These are phyloP conservation scores for Lithosia quadra DNA, from an alignment of 2,888 invertebrate species.

Conservation along the genomic window DNA sequence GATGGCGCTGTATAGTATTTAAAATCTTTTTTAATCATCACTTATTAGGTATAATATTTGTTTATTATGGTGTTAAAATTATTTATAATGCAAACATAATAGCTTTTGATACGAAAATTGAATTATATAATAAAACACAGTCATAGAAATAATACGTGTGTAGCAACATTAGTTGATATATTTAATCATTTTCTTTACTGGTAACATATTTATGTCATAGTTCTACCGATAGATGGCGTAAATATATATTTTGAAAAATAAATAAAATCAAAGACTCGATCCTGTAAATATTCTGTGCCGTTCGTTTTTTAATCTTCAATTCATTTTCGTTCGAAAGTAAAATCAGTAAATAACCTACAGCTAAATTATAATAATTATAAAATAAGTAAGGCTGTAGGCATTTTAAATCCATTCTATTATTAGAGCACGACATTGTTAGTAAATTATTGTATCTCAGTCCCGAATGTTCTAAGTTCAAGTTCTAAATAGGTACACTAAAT, in stretches of 20 bases:
- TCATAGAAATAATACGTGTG: neutral
- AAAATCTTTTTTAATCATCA: neutral
- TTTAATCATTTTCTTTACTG: neutral
- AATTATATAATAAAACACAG: neutral
- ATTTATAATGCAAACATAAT: neutral
- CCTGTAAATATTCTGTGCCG: neutral
- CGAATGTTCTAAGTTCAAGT: no score
- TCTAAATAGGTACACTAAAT: no score
- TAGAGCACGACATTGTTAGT: no score
- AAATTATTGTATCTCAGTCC: no score
- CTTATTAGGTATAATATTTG: neutral
- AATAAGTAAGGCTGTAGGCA: no score
- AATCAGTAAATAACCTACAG: neutral
- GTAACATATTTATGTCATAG: neutral
- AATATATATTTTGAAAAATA: neutral
- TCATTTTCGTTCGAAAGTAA: no score
- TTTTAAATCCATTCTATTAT: no score
- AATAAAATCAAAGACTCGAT: neutral
- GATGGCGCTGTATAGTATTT: slow-evolving; percentile 59
- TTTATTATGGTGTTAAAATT: neutral
- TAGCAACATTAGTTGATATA: neutral
- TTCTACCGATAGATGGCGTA: neutral
- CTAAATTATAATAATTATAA: no score
- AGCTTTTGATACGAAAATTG: neutral
- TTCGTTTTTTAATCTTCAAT: neutral